Evolutionary conservation across 2,888 invertebrate species (phyloP), one percentile per base, ranked within the genome.

Genomic region (Plemyria rubiginata): DNA sequence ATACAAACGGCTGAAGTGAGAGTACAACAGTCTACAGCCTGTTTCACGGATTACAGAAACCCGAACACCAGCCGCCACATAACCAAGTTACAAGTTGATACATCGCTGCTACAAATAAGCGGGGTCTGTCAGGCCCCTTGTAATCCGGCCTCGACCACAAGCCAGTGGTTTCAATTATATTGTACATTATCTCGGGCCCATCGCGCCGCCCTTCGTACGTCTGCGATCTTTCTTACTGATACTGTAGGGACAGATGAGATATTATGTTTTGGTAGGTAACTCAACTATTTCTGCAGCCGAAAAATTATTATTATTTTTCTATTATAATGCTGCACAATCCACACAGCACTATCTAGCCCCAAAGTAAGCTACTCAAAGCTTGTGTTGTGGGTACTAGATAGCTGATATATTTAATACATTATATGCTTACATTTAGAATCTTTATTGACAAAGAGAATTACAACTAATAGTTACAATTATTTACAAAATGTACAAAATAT

Each of bases 151-250:
- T 60, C 48, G 51, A 50, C 68, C 68, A 62, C 66, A 67, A 67
- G 62, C 65, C 70, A 62, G 56, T 52, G 70, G 60, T 65, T 70
- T 70, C 66, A 70, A 71, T 71, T 71, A 69, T 53, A 53, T 54
- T 49, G 50, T 48, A 59, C 62, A 62, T 46, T 71, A 70, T 70
- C 70, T 68, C 51, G 51, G 36, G 45, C 45, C 46, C 60, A 60
- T 64, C 64, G 49, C 52, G 36, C 52, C 58, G 11, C 54, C 60
- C 54, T 50, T 8, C 43, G 13, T 55, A 50, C 77, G 81, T 79
- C 81, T 80, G 80, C 76, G 82, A 83, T 84, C 76, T 76, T 73
- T 77, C 79, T 68, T 65, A 46, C 69, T 71, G 84, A 84, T 84
- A 82, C 54, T 57, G 16, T 9, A 52, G 67, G 62, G 64, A 62